Evolutionary conservation across 2,888 invertebrate species (phyloP).

Genomic region (Scelioninae gen. 1): DNA sequence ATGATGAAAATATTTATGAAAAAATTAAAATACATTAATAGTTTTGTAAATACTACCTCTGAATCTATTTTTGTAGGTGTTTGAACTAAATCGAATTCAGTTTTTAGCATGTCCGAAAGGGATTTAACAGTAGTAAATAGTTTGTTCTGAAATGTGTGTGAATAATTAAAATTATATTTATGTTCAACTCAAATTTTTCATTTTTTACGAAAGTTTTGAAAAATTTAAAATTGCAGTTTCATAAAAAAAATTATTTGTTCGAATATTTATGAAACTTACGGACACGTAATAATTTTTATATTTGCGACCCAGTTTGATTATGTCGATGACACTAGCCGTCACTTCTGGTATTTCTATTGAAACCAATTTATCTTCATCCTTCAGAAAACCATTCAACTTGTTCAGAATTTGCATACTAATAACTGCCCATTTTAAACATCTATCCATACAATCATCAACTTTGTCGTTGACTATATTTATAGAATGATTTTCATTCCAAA

Average conservation of each 20-base stretch:
- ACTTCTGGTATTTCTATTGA: conserved; percentile 78
- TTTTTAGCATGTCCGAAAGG: conserved; percentile 75
- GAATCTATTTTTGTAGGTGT: conserved; percentile 24
- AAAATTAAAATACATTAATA: background rate
- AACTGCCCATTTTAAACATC: conserved; percentile 80
- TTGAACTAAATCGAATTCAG: conserved; percentile 73
- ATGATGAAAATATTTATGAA: too few relatives aligned
- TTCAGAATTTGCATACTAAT: conserved; percentile 78
- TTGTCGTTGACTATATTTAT: conserved; percentile 62
- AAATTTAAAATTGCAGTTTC: background rate
- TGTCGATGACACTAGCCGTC: conserved; percentile 81
- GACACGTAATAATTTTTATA: conserved; percentile 54
- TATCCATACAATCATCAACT: conserved; percentile 75
- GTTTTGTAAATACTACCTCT: conserved; percentile 48
- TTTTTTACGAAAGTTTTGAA: conserved; percentile 9
- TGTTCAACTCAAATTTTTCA: background rate
- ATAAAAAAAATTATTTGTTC: background rate
- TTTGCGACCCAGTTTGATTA: conserved; percentile 59
- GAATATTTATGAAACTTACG: conserved; percentile 16
- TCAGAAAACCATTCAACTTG: conserved; percentile 64
- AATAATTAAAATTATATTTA: too few relatives aligned
- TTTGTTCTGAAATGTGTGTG: conserved; percentile 80
- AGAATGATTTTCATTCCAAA: conserved; percentile 67
- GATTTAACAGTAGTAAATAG: conserved; percentile 77
- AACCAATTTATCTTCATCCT: conserved; percentile 21